phyloP scores from a whole-genome alignment of 2,797 vertebrate genomes.

The Sorex maritimensis region DNA sequence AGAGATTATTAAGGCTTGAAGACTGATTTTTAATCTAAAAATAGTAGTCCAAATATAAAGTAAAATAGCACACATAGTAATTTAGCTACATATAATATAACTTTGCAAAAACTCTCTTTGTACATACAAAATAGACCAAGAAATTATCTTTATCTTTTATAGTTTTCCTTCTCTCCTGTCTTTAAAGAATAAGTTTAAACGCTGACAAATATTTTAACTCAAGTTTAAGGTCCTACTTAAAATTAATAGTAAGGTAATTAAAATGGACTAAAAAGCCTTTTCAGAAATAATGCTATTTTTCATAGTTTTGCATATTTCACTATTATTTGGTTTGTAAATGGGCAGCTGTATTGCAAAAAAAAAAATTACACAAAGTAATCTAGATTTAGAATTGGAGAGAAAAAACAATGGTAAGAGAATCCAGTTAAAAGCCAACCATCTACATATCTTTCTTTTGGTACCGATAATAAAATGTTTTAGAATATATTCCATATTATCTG shows the following conservation, averaged over 20 bases:
- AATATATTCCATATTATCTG: background rate
- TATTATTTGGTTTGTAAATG: slow-evolving; percentile 46
- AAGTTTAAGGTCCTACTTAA: slow-evolving; percentile 32
- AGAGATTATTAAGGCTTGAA: slow-evolving; percentile 29
- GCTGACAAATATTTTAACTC: slow-evolving; percentile 29
- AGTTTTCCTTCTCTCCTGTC: slow-evolving; percentile 7
- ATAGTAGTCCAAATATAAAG: slow-evolving; percentile 75
- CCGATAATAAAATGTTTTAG: slow-evolving; percentile 28
- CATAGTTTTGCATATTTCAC: slow-evolving; percentile 9
- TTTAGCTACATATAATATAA: slow-evolving; percentile 63
- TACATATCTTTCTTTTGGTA: background rate
- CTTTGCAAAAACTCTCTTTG: slow-evolving; percentile 35
- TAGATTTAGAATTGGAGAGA: slow-evolving; percentile 56
- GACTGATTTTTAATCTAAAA: slow-evolving; percentile 69
- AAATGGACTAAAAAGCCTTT: slow-evolving; percentile 32
- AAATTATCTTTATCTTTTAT: background rate
- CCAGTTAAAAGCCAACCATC: background rate
- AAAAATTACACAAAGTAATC: background rate
- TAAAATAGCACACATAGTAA: slow-evolving; percentile 64
- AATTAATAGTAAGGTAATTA: slow-evolving; percentile 18
- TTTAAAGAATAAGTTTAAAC: slow-evolving; percentile 39
- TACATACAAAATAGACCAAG: slow-evolving; percentile 51
- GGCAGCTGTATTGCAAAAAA: background rate
- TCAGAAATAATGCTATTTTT: slow-evolving; percentile 16
- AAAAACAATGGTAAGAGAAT: slow-evolving; percentile 4